Conservation (phyloP, 2,888 invertebrate species). For the Tenodera sinensis region DNA sequence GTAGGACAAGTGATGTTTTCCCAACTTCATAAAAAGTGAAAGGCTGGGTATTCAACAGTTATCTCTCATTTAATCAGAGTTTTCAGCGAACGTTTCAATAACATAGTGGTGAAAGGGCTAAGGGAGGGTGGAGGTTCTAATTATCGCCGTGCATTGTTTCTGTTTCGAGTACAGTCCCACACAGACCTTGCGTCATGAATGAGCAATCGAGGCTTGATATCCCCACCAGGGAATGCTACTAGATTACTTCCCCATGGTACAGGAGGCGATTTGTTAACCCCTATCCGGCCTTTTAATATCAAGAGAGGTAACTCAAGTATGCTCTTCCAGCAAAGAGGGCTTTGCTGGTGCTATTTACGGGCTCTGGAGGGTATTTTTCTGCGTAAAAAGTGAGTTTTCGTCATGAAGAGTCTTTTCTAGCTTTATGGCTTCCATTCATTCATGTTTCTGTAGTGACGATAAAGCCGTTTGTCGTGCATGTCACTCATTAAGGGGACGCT, state of each 20-base stretch:
- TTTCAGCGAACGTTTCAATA: background rate
- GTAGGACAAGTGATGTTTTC: background rate
- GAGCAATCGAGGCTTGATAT: background rate
- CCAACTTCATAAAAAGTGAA: background rate
- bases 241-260: background rate
- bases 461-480: no score
- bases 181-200: background rate
- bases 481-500: no score
- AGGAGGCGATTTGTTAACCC: no score
- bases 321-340: no score
- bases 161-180: background rate
- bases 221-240: background rate
- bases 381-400: no score
- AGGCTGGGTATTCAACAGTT: background rate
- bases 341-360: no score
- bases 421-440: no score
- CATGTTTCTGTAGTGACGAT: no score
- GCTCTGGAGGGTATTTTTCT: no score
- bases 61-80: background rate
- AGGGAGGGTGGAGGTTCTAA: background rate
- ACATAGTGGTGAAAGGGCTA: background rate
- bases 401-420: no score
- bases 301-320: background rate
- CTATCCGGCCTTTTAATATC: background rate
- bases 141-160: background rate